Evolutionary conservation across 1,140 invertebrate species (phyloP), one percentile per base, ranked within the genome.

Genomic region (Cydia fagiglandana): DNA sequence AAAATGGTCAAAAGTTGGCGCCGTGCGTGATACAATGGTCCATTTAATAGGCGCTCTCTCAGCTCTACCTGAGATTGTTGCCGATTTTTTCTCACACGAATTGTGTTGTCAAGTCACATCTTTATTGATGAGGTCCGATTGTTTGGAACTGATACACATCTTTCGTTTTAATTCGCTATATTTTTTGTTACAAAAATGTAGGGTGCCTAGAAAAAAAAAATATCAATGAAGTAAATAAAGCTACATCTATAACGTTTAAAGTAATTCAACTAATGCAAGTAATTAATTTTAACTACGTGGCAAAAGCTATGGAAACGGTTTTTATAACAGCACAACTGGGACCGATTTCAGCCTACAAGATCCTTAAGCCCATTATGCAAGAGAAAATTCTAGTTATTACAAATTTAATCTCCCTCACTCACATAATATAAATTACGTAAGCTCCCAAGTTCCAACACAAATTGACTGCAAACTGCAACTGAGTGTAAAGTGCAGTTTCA

Each of bases 61-160:
- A 73, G 47, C 66, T 81, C 78, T 90, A 91, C 89, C 88, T 91
- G 89, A 73, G 74, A 80, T 81, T 85, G 78, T 80, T 61, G 81
- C 84, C 80, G 85, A 83, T 84, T 88, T 87, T 86, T 85, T 83
- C 74, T n/a, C 13, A n/a, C 34, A 80, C 73, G 64, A 68, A 45
- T 75, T 79, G 47, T 78, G 74, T 76, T 79, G 83, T 84, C 74
- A 75, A 34, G 74, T 68, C 79, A 75, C 74, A 45, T 81, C 78
- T 74, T 80, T 85, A 88, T 87, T 87, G 84, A 89, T 87, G 84
- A 85, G 75, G 75, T 78, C 74, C 76, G 81, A 85, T 90, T 90
- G 85, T 87, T 80, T 80, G 82, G 9, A 56, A 24, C 64, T 68
- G 79, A 83, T 83, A 85, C 70, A 66, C 76, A 86, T 84, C 83